Base-by-base conservation (phyloP, 2,113 vertebrate species). In the Astur gentilis region DNA sequence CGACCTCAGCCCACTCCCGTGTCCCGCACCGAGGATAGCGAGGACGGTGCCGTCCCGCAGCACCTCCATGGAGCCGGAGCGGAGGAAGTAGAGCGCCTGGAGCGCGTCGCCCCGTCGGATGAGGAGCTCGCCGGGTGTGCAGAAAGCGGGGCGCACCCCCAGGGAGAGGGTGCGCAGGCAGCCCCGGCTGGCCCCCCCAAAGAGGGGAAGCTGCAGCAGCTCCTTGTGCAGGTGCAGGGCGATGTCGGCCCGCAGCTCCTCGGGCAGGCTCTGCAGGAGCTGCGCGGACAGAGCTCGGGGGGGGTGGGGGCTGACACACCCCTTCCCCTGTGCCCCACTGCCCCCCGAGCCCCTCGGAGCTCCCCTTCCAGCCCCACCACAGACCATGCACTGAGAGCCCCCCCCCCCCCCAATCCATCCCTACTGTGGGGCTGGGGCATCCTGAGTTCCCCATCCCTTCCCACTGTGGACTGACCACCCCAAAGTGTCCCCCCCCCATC, bases 51-150 rank as follows among this genome's bases (percentile, higher is more conserved):
- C 97, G 14, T 97, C 97, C 89, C 98, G 97, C 83, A 98, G 97
- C 90, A 98, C 98, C 82, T 98, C 98, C 98, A 98, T 98, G 94
- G 98, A 98, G 77, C 98, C 98, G 2, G 98, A 98, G 91, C 97
- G 97, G 66, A 98, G 96, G 32, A 98, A 98, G 87, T 98, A 98
- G 69, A 98, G 91, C 45, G 97, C 97, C 96, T 98, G 98, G 32
- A 98, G 96, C 6, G 98, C 98, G 5, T 98, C 98, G 3, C 98
- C 98, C 22, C 97, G 97, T 81, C 97, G 98, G 83, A 98, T 97
- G 85, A 98, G 96, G 89, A 97, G 98, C 91, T 98, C 98, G 23
- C 98, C 98, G 0, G 98, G 98, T 0, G 97, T 97, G 88, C 98
- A 98, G 93, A 98, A 98, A 38, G 97, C 95, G 0, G 97, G 96